phyloP scores from a whole-genome alignment of 2,797 vertebrate species.

The Syngnathus acus region DNA sequence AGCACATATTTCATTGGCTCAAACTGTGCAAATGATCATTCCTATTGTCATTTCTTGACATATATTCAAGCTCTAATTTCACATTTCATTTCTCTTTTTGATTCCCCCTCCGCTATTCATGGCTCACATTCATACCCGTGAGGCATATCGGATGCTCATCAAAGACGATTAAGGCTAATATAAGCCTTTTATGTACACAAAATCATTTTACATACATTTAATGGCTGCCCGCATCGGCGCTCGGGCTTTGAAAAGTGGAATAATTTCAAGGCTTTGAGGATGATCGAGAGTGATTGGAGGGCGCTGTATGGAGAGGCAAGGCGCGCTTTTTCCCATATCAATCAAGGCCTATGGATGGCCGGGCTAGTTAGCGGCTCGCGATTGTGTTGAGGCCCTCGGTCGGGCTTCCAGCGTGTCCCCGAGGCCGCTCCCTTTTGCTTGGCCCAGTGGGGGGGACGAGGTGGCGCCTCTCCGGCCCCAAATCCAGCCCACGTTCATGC shows the following conservation, averaged over 20 bases:
- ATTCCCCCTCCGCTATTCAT: slow-evolving; percentile 55
- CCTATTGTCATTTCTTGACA: slow-evolving; percentile 50
- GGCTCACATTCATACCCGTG: slow-evolving; percentile 32
- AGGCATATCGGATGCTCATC: slow-evolving; percentile 34
- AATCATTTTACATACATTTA: slow-evolving; percentile 55
- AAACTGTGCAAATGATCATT: slow-evolving; percentile 55
- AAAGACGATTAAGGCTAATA: slow-evolving; percentile 47
- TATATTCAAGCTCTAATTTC: slow-evolving; percentile 46
- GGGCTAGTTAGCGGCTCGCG: slow-evolving; percentile 84
- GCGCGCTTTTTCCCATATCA: slow-evolving; percentile 94
- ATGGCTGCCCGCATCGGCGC: slow-evolving; percentile 58
- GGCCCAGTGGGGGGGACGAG: slow-evolving; percentile 79
- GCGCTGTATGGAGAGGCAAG: slow-evolving; percentile 53
- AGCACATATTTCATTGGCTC: slow-evolving; percentile 44
- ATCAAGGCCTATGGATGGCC: slow-evolving; percentile 84
- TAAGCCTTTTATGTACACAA: slow-evolving; percentile 70
- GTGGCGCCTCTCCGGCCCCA: slow-evolving; percentile 69
- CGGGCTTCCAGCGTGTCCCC: slow-evolving; percentile 67
- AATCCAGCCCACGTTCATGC: slow-evolving; percentile 95
- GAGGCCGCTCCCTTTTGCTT: slow-evolving; percentile 77
- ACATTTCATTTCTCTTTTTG: slow-evolving; percentile 46
- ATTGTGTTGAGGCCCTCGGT: slow-evolving; percentile 82
- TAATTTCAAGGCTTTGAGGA: slow-evolving; percentile 64
- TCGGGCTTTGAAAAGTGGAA: slow-evolving; percentile 55
- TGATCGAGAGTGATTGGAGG: slow-evolving; percentile 59